Evolutionary conservation across 2,113 vertebrate genomes (phyloP), one percentile per base, ranked within the genome.

Genomic region (Boleophthalmus pectinirostris): DNA sequence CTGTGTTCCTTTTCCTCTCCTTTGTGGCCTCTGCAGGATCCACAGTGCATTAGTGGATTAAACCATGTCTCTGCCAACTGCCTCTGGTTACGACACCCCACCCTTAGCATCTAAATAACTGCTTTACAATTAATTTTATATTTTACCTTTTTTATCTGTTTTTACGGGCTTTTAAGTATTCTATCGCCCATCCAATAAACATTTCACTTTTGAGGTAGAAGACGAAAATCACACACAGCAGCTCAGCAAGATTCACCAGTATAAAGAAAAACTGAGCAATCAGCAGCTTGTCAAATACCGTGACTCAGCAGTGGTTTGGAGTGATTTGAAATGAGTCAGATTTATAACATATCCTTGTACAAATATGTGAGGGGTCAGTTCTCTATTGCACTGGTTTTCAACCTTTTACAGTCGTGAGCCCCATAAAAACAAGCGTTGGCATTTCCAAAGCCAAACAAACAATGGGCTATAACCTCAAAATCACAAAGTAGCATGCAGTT

Each of bases 1-100:
- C 61, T 33, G 15, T 63, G 61, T 38, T 35, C 33, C 18, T 64
- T 43, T 38, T 38, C 60, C 61, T n/a, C 29, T 64, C 18, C 20
- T 35, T 21, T 38, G 61, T 64, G 33, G 61, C 61, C 33, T 35
- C 18, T 64, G 61, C 61, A n/a, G 33, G 20, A 64, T 64, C 61
- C 61, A 43, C 29, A 43, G 61, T 21, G 61, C 61, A 64, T 64
- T 64, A 64, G 61, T 11, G 9, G 33, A 64, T 64, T 64, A 64
- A 64, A 64, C 61, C 61, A 2, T n/a, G 18, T 64, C 29, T 64
- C 29, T 64, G 61, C 61, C 61, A 64, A 64, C 61, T 33, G 15
- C 58, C 58, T 63, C 29, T 20, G 18, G 60, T 20, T 64, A 64
- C 61, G 23, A 64, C 61, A 64, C 61, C 61, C 61, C 29, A n/a